Conservation (phyloP, 1,140 invertebrate species). For the Parasteatoda tepidariorum region DNA sequence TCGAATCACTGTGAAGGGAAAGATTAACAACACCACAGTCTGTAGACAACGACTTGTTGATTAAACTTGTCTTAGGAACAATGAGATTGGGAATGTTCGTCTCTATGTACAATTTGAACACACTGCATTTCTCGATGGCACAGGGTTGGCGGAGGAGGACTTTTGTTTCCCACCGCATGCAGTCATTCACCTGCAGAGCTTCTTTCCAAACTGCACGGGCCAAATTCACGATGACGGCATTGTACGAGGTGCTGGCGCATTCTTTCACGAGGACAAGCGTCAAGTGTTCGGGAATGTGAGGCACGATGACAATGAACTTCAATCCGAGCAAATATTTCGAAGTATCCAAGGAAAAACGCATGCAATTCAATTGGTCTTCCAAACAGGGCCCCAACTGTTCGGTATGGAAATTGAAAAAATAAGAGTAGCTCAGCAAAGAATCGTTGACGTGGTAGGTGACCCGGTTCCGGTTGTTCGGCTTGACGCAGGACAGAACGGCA, state of each 20-base stretch:
- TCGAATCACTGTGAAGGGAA: slow-evolving; percentile 15
- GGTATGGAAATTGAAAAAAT: neutral
- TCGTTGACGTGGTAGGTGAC: neutral
- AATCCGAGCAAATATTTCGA: neutral
- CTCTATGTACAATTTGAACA: neutral
- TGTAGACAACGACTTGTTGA: neutral
- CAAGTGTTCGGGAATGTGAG: neutral
- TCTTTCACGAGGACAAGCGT: neutral
- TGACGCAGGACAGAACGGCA: neutral
- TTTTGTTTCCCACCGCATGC: slow-evolving; percentile 5
- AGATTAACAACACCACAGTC: slow-evolving; percentile 15
- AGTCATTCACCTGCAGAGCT: neutral
- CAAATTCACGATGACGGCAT: neutral
- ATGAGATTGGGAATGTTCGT: neutral
- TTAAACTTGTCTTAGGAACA: neutral
- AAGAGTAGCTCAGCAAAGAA: neutral
- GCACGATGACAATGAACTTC: neutral
- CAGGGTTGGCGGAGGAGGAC: neutral
- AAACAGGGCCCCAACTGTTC: neutral
- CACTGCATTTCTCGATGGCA: neutral
- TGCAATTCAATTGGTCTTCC: neutral
- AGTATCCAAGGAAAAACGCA: slow-evolving; percentile 7
- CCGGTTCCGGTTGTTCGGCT: slow-evolving; percentile 21
- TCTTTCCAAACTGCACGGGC: slow-evolving; percentile 13
- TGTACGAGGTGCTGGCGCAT: neutral